Evolutionary conservation across 2,888 invertebrate genomes (phyloP), one percentile per base, ranked within the genome.

Genomic region (Drosophila rellima): DNA sequence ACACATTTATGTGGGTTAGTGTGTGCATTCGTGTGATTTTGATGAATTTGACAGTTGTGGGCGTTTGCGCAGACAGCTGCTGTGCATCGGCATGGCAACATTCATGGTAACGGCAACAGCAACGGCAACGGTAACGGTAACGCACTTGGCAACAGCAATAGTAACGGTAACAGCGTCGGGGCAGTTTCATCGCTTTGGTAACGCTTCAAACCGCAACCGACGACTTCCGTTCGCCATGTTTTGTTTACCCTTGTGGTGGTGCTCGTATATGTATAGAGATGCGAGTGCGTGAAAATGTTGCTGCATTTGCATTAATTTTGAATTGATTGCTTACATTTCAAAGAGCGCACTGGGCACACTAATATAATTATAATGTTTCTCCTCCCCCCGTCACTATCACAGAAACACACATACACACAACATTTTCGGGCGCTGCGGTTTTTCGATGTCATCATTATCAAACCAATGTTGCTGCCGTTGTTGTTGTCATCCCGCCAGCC

Each of bases 31-130:
- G 91, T 90, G 91, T 83, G 89, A 90, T 91, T 90, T 90, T 90
- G 90, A 90, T 91, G 89, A 90, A 90, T 90, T 91, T 91, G 91
- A 90, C 91, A 91, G 89, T 89, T 91, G 90, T 90, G 90, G 90
- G 90, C 90, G 91, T 91, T 90, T 86, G 83, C 88, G 84, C 82
- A 89, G 90, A 90, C 90, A 90, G 81, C 87, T 88, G 74, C 74
- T 80, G 59, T 65, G 66, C 62, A 74, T 71, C 54, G 78, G 59
- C 74, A 78, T 71, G 66, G 74, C 70, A 78, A 80, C 64, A 66
- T 26, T 13, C 62, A 64, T 35, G 66, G 66, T 44, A 71, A 78
- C 51, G 62, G 54, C 44, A 60, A 78, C 70, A 64, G 74, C 67
- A 78, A 80, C 64, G 66, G 26, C n/a, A 35, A 66, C 47, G 66